Conservation (phyloP, 2,888 invertebrate genomes). For the Agonopterix subpropinquella region DNA sequence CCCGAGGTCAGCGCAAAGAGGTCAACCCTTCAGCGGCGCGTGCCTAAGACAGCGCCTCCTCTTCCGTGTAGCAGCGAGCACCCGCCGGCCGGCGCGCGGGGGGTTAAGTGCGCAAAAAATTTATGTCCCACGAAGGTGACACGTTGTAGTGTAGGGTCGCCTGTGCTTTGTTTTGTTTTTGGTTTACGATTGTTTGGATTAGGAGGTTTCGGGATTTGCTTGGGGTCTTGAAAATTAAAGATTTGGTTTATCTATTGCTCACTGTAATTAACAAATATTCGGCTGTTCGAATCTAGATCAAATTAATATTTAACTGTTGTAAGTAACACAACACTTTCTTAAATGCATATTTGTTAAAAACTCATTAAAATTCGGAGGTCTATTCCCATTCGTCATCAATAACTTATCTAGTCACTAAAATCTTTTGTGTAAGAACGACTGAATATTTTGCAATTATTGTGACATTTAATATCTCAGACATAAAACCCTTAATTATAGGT, state of each 20-base stretch:
- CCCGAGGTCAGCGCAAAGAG: slow-evolving; percentile 26
- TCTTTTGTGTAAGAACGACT: no score
- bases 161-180: neutral
- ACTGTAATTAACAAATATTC: neutral
- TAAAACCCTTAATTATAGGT: no score
- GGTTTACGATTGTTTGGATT: neutral
- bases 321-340: no score
- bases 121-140: slow-evolving; percentile 48
- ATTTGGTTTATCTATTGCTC: neutral
- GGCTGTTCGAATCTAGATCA: no score
- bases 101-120: slow-evolving; percentile 55
- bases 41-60: slow-evolving; percentile 62
- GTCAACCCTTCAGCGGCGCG: slow-evolving; percentile 58
- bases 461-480: no score
- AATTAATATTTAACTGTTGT: no score
- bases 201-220: no score
- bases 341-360: no score
- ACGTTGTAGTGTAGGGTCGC: slow-evolving; percentile 4
- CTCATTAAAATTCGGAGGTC: no score
- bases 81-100: slow-evolving; percentile 15
- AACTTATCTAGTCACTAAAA: no score
- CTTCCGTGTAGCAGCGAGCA: slow-evolving; percentile 50
- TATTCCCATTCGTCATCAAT: no score
- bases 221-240: neutral
- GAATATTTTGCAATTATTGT: no score